phyloP scores from a whole-genome alignment of 2,113 vertebrate genomes.

The Bujurquina vittata region DNA sequence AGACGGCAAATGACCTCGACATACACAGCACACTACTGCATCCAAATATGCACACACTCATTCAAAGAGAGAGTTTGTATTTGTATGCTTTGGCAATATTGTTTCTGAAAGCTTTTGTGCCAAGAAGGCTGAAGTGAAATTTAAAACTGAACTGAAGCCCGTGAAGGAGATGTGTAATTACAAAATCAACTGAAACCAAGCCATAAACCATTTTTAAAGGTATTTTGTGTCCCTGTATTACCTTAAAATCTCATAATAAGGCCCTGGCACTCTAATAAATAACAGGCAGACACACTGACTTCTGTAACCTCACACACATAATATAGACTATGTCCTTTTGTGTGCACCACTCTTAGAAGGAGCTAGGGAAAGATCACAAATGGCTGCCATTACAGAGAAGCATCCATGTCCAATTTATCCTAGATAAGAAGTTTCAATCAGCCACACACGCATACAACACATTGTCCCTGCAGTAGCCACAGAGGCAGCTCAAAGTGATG shows the following conservation, averaged over 20 bases:
- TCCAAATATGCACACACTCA: background rate
- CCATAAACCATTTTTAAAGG: background rate
- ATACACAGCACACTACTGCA: background rate
- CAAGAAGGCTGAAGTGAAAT: background rate
- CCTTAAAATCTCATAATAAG: background rate
- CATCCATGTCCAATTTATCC: conserved; percentile 8
- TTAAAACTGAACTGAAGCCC: background rate
- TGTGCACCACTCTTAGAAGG: background rate
- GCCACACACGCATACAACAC: background rate
- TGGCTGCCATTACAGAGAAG: conserved; percentile 25
- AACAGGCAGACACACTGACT: background rate
- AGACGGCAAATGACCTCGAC: background rate
- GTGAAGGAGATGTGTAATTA: background rate
- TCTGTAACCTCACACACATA: background rate
- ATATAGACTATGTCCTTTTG: background rate
- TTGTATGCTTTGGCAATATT: background rate
- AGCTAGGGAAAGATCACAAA: conserved; percentile 22
- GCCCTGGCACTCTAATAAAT: background rate
- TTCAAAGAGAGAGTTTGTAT: background rate
- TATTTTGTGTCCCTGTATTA: background rate
- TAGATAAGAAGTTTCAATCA: conserved; percentile 21
- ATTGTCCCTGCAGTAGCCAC: conserved; percentile 4
- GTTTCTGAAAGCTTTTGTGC: background rate
- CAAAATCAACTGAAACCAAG: background rate
- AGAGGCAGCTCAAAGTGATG: conserved; percentile 20